A percentile compares a stretch with the other conserved stretches of the same genome.
phyloP scores from a whole-genome alignment of 2,113 vertebrate genomes.

The Chrysochloris asiatica region DNA sequence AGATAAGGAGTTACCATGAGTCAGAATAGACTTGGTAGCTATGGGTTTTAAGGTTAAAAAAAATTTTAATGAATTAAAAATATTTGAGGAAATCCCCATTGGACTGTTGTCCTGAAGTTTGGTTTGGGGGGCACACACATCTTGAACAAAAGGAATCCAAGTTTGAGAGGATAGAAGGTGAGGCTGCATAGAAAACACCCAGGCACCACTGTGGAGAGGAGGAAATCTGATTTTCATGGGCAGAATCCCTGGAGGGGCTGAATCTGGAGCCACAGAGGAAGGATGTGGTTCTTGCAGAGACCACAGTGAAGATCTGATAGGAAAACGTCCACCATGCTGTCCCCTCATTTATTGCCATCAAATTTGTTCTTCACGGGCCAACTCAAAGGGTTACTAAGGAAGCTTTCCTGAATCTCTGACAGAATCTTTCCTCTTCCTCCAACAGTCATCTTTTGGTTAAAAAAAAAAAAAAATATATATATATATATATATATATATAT shows the following conservation, averaged over 20 bases:
- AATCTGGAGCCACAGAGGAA: neutral
- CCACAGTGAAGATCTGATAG: neutral
- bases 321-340: neutral
- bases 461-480: no score
- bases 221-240: neutral
- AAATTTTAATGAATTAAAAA: neutral
- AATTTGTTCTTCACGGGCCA: neutral
- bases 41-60: neutral
- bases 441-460: no score
- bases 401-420: neutral
- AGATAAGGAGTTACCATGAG: neutral
- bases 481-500: no score
- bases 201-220: neutral
- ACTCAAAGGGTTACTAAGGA: accelerated
- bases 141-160: neutral
- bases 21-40: neutral
- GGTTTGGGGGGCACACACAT: neutral
- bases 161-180: neutral
- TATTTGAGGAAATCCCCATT: neutral
- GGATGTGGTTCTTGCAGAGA: neutral
- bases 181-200: neutral
- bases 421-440: neutral
- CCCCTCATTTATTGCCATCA: no score
- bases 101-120: neutral
- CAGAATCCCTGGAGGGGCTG: no score